Evolutionary conservation across 2,888 invertebrate species (phyloP).

Genomic region (Margaritifera margaritifera): DNA sequence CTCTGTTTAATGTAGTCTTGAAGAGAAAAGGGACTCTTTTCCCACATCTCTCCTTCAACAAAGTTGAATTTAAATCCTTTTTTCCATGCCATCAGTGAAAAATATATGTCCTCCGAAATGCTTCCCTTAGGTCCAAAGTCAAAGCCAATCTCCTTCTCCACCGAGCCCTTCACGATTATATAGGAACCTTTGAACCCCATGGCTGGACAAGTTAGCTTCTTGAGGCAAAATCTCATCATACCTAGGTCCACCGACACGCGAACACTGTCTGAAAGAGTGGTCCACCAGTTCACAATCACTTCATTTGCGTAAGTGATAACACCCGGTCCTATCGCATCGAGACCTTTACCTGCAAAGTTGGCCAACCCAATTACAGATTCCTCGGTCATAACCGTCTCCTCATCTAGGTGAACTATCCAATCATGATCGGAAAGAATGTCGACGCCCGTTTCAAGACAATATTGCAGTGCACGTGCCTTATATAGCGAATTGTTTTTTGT

Average conservation of each 20-base stretch:
- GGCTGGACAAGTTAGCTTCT: conserved; percentile 33
- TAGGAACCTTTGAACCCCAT: conserved; percentile 46
- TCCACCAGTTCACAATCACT: conserved; percentile 42
- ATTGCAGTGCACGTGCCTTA: conserved; percentile 42
- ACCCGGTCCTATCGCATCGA: conserved; percentile 39
- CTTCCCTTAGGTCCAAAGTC: conserved; percentile 47
- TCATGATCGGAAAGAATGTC: conserved; percentile 33
- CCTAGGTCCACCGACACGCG: conserved; percentile 41
- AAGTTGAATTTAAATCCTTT: conserved; percentile 38
- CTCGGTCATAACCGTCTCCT: conserved; percentile 41
- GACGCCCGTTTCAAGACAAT: conserved; percentile 37
- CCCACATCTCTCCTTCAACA: conserved; percentile 47
- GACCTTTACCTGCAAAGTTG: conserved; percentile 34
- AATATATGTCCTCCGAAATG: conserved; percentile 43
- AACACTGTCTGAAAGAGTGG: conserved; percentile 40
- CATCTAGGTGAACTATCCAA: conserved; percentile 45
- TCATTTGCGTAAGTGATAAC: conserved; percentile 42
- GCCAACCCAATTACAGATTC: conserved; percentile 33
- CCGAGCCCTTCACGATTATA: conserved; percentile 33
- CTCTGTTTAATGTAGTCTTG: conserved; percentile 40
- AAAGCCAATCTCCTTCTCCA: conserved; percentile 38
- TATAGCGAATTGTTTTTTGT: conserved; percentile 34
- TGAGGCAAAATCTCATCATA: conserved; percentile 39
- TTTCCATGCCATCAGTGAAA: conserved; percentile 36
- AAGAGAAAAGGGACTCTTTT: conserved; percentile 39